Evolutionary conservation across 1,140 invertebrate species (phyloP), one percentile per base, ranked within the genome.

Genomic region (Oryctes rhinoceros): DNA sequence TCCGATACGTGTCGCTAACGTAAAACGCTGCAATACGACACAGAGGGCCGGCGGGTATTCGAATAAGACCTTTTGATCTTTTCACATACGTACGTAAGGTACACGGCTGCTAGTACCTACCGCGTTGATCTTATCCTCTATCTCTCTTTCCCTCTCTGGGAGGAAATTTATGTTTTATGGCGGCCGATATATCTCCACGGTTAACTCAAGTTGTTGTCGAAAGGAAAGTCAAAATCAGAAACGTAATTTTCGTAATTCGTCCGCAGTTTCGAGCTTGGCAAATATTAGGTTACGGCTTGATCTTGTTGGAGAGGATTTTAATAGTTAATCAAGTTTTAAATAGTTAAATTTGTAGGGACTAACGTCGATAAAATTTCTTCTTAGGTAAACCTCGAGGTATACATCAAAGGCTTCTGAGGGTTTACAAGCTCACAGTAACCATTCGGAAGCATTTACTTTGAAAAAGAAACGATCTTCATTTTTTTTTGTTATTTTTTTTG

Each of bases 11-110:
- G 18, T 35, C 18, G 65, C 35, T 35, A 35, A 71, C 65, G 53
- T 71, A 71, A 11, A 71, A 35, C 13, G 65, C 24, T 59, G 18
- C 15, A 59, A 35, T 37, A 71, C 18, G 5, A 37, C 65, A 37
- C 11, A 71, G 24, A 71, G 65, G 35, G 65, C 65, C 65, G 65
- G 65, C 24, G 35, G 65, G 65, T 24, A 71, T 71, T 24, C 7
- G 18, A 35, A 24, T 18, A 71, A 71, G 65, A 71, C 65, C 65
- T 71, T 71, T 71, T 71, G 65, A 71, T 71, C 24, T 71, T 71
- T 71, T 71, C 65, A 24, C 13, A 18, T 59, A 59, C 15, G 24
- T 59, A 59, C 15, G 24, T 30, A 30, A 30, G 24, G 15, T 59
- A 59, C 18, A 59, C 18, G n/a, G 15, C 15, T 59, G 53, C 13